phyloP scores from a whole-genome alignment of 2,888 invertebrate genomes.

The Nomada hirtipes region DNA sequence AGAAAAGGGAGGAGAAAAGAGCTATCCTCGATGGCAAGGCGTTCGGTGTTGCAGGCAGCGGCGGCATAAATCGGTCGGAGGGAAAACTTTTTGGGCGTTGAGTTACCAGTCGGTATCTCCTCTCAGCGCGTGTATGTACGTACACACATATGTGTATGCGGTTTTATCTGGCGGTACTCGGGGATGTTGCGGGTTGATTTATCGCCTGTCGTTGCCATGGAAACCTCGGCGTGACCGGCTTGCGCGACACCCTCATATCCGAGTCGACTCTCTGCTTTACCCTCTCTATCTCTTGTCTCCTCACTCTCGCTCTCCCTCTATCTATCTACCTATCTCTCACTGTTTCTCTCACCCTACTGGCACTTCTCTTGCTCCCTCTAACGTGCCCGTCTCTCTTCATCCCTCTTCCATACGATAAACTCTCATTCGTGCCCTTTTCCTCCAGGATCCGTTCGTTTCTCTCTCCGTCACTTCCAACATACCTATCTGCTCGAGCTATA shows the following conservation, averaged over 20 bases:
- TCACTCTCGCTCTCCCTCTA: slow-evolving; percentile 24
- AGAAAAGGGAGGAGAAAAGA: slow-evolving; percentile 38
- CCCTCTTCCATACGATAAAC: slow-evolving; percentile 16
- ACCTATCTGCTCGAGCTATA: slow-evolving; percentile 43
- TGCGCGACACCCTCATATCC: slow-evolving; percentile 84
- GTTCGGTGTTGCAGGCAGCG: slow-evolving; percentile 60
- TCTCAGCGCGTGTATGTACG: slow-evolving; percentile 50
- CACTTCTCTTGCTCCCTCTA: slow-evolving; percentile 11
- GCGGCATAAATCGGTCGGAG: slow-evolving; percentile 75
- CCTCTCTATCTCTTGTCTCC: slow-evolving; percentile 59
- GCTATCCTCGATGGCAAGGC: slow-evolving; percentile 55
- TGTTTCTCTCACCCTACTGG: slow-evolving; percentile 1
- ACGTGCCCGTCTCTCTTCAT: slow-evolving; percentile 22
- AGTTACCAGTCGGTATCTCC: slow-evolving; percentile 73
- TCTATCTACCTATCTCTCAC: slow-evolving; percentile 33
- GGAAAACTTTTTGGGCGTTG: slow-evolving; percentile 73
- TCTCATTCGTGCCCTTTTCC: slow-evolving; percentile 39
- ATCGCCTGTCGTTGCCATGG: slow-evolving; percentile 83
- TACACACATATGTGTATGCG: slow-evolving; percentile 78
- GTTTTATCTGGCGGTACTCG: slow-evolving; percentile 82
- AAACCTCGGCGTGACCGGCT: slow-evolving; percentile 83
- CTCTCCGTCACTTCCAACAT: slow-evolving; percentile 36
- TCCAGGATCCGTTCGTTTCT: slow-evolving; percentile 36
- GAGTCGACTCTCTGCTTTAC: slow-evolving; percentile 77
- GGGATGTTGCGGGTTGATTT: slow-evolving; percentile 83